Conservation (phyloP, 2,113 vertebrate species). For the Nanorana parkeri region DNA sequence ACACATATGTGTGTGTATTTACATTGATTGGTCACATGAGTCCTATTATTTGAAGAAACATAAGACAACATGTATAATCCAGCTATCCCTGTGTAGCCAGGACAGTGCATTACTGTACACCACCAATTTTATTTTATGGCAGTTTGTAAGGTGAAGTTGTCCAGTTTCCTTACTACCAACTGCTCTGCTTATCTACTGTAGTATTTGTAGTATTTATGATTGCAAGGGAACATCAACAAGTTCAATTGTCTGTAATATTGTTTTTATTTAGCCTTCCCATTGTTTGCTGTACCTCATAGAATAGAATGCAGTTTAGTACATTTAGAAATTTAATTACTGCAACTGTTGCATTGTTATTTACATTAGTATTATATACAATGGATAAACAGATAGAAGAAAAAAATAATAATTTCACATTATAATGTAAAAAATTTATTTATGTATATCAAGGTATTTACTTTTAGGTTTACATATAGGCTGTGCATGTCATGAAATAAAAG, state of each 20-base stretch:
- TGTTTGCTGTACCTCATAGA: background rate
- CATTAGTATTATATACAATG: background rate
- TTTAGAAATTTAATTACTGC: slow-evolving; percentile 1
- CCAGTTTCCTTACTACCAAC: background rate
- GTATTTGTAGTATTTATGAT: background rate
- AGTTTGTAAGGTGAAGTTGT: slow-evolving; percentile 34
- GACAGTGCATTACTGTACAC: slow-evolving; percentile 21
- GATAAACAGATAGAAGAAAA: background rate
- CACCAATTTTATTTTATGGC: slow-evolving; percentile 5
- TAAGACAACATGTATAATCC: background rate
- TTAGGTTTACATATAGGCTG: too few relatives aligned
- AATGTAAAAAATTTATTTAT: too few relatives aligned
- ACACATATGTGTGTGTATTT: background rate
- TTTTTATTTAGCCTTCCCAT: background rate
- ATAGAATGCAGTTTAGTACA: background rate
- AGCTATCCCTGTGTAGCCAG: background rate
- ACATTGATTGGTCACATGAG: background rate
- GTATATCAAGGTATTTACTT: too few relatives aligned
- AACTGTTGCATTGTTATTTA: slow-evolving; percentile 46
- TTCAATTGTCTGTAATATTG: background rate
- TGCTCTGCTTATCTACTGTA: background rate
- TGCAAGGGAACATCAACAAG: slow-evolving; percentile 15
- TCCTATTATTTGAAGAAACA: background rate
- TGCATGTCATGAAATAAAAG: too few relatives aligned
- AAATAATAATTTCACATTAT: too few relatives aligned